Evolutionary conservation across 2,797 vertebrate species (phyloP).

Genomic region (Sebastes dallii): DNA sequence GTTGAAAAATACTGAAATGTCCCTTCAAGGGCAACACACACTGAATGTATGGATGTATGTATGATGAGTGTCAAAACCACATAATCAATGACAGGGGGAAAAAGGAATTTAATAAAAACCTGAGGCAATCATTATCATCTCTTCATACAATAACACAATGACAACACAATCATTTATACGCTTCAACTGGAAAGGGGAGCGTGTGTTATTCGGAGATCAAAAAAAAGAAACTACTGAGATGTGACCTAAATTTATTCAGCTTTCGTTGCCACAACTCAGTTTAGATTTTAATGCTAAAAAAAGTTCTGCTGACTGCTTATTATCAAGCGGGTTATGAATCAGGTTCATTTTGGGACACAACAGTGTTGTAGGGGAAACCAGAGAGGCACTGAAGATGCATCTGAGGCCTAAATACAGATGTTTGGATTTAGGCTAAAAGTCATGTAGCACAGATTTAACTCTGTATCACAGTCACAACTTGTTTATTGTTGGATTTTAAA

Average conservation of each 20-base stretch:
- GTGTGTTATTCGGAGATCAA: not conserved
- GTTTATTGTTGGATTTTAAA: not conserved
- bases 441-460: not conserved
- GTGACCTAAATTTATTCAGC: conserved; percentile 10
- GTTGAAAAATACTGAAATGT: not conserved
- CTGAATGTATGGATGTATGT: not conserved
- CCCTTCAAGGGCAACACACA: not conserved
- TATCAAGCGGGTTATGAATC: not conserved
- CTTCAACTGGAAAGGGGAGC: not conserved
- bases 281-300: not conserved
- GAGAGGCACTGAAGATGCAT: not conserved
- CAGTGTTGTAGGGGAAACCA: not conserved
- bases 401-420: not conserved
- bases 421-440: not conserved
- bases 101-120: not conserved
- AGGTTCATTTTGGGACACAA: not conserved
- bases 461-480: not conserved
- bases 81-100: too few species aligned
- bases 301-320: not conserved
- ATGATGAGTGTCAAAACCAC: not conserved
- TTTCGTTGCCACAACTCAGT: not conserved
- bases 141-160: not conserved
- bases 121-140: not conserved
- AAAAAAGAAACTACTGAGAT: conserved; percentile 14
- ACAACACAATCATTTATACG: not conserved